Evolutionary conservation across 2,113 vertebrate genomes (phyloP).

Genomic region (Planiliza haematocheilus): DNA sequence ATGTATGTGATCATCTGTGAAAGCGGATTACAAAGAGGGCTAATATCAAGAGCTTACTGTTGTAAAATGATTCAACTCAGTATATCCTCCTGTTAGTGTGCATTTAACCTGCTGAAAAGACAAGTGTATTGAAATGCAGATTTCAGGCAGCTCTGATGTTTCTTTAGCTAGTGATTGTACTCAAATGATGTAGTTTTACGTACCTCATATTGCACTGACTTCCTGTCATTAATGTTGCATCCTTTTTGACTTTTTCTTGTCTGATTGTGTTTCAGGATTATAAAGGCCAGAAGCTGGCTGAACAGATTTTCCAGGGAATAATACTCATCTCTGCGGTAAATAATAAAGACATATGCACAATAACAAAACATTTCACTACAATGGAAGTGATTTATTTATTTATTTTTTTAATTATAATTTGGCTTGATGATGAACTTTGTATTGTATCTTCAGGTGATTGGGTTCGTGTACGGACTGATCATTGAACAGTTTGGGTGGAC

Average conservation of each 20-base stretch:
- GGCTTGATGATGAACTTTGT: background rate
- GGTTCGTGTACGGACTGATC: slow-evolving; percentile 92
- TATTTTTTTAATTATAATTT: slow-evolving; percentile 18
- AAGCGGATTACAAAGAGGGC: no score
- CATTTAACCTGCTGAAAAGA: no score
- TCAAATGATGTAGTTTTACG: no score
- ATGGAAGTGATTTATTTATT: background rate
- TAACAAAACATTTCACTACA: background rate
- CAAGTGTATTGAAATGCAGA: no score
- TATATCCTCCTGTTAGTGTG: no score
- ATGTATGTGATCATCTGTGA: background rate
- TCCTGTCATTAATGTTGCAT: background rate
- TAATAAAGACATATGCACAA: slow-evolving; percentile 19
- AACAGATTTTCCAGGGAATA: slow-evolving; percentile 98
- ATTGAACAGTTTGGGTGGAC: slow-evolving; percentile 98
- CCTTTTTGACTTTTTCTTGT: background rate
- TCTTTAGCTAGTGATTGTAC: no score
- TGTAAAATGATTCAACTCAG: no score
- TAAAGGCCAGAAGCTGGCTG: slow-evolving; percentile 96
- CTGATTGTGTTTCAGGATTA: slow-evolving; percentile 88
- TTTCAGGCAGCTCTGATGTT: no score
- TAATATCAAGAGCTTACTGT: no score
- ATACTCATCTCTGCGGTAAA: slow-evolving; percentile 96
- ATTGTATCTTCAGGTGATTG: slow-evolving; percentile 86
- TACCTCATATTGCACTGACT: no score